Evolutionary conservation across 2,113 vertebrate species (phyloP).

Genomic region (Pseudonaja textilis): DNA sequence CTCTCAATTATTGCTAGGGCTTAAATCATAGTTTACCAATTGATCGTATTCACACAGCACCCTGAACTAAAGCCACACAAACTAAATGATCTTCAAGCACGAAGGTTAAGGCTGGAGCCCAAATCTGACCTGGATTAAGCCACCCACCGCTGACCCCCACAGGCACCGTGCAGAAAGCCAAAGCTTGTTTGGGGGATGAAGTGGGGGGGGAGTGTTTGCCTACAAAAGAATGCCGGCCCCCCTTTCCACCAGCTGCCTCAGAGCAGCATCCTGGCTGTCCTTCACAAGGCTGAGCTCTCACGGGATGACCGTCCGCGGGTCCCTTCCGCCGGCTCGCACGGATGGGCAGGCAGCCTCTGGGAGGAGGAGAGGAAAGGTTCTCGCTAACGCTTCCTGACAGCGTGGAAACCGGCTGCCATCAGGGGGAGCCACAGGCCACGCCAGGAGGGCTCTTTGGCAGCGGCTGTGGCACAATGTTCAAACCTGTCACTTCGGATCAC

Average conservation of each 20-base stretch:
- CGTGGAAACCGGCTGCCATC: neutral
- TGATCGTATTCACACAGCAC: neutral
- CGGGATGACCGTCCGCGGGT: neutral
- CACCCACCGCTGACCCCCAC: too few relatives aligned
- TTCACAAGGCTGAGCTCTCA: neutral
- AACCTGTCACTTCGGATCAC: neutral
- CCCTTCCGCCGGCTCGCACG: rapidly evolving
- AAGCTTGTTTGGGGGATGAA: neutral
- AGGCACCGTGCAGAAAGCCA: neutral
- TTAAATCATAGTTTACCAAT: neutral
- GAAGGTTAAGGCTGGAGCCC: neutral
- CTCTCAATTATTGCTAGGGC: neutral
- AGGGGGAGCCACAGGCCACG: conserved; percentile 2
- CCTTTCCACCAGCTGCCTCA: neutral
- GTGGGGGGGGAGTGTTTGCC: neutral
- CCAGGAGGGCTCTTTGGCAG: conserved; percentile 1
- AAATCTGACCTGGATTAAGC: neutral
- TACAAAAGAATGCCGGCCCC: neutral
- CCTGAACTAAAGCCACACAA: neutral
- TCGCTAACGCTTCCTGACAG: rapidly evolving
- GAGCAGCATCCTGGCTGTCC: neutral
- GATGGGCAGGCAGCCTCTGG: neutral
- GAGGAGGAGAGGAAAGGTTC: neutral
- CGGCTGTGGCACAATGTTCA: conserved; percentile 14
- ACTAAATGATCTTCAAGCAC: neutral